phyloP scores from a whole-genome alignment of 2,888 invertebrate genomes.

The Chironomus tentans region DNA sequence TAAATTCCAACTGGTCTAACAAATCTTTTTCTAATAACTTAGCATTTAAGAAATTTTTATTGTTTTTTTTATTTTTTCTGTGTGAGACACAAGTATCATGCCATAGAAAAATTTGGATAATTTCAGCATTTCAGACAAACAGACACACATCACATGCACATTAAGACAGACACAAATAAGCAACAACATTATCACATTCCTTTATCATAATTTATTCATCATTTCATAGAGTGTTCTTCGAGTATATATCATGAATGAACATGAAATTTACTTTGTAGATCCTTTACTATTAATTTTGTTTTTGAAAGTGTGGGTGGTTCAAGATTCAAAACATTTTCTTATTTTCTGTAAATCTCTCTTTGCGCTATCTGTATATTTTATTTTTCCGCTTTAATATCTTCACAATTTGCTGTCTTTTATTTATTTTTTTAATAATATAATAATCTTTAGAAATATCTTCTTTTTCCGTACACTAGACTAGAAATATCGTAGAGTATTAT shows the following conservation, averaged over 20 bases:
- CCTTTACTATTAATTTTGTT: background rate
- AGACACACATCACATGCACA: background rate
- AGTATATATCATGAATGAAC: too few species aligned
- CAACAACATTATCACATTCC: too few species aligned
- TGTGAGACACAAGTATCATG: background rate
- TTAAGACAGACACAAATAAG: background rate
- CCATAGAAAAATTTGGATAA: background rate
- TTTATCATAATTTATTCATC: background rate
- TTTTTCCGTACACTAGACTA: background rate
- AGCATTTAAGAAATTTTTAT: background rate
- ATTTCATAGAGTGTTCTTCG: background rate
- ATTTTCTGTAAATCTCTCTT: background rate
- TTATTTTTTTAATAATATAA: background rate
- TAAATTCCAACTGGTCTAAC: background rate
- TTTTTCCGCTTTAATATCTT: background rate
- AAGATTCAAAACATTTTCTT: slow-evolving; percentile 12
- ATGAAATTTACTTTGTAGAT: too few species aligned
- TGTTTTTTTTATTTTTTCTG: background rate
- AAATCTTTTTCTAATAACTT: background rate
- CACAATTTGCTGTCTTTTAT: background rate
- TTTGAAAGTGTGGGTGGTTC: background rate
- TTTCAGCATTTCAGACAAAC: background rate
- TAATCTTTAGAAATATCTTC: background rate
- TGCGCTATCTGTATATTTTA: background rate
- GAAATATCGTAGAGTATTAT: background rate